Base-by-base conservation (phyloP, 2,113 vertebrate species). In the Rhegmatorhina hoffmannsi region DNA sequence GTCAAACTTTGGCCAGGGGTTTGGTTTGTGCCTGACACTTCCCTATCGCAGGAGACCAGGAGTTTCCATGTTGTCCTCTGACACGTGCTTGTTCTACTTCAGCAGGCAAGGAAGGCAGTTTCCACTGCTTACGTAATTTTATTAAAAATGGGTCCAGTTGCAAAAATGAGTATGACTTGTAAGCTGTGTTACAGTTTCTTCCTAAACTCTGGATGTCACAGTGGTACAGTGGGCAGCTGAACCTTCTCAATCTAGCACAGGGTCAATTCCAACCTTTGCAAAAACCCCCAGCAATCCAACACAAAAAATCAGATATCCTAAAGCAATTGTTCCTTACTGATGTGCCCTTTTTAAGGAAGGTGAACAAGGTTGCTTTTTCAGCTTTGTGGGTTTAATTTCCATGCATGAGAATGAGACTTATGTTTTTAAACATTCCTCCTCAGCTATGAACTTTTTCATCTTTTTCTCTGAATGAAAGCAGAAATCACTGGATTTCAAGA, bases 351-450 rank as follows among this genome's bases (percentile, higher is more conserved):
- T 40, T n/a, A 74, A 62, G 29, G 16, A 66, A 56, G 13, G 11
- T 31, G 6, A 17, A n/a, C 36, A 31, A 56, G 29, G 18, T 43
- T 31, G 7, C 11, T 52, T 52, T 79, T 85, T 73, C 36, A 28
- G 7, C 5, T n/a, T 31, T 13, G 9, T 77, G 24, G 2, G 1
- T 56, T 93, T 91, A 50, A 52, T 78, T 92, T 44, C 44, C 4
- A 5, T 47, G 14, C 3, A 3, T 11, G 34, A 0, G 0, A 28
- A 3, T 11, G 34, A 0, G 0, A 28, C 12, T 85, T 50, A 46
- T 0, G 2, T 50, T 77, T 85, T 64, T 24, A 36, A 50, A 28
- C 16, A 9, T 78, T 69, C 5, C 13, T 74, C 46, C 49, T n/a
- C 34, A 83, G 9, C 49, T 66, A 1, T 66, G 62, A 50, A 18